These are phyloP conservation scores for Listronotus bonariensis DNA, from an alignment of 1,140 invertebrate genomes.

Conservation along the genomic window DNA sequence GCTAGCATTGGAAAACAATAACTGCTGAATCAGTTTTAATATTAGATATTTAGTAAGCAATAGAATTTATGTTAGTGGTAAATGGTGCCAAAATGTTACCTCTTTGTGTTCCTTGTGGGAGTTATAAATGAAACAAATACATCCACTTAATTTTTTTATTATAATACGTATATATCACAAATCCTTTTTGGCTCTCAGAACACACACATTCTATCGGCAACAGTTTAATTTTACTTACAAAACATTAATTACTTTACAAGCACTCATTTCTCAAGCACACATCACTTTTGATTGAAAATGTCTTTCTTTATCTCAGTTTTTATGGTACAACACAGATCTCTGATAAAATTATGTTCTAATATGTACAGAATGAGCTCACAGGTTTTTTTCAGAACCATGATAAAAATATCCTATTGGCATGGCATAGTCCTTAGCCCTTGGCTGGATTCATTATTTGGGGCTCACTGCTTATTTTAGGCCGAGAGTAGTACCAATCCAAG, in stretches of 20 bases:
- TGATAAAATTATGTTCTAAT: conserved; percentile 47
- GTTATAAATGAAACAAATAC: conserved; percentile 43
- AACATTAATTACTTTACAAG: conserved; percentile 50
- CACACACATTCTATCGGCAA: conserved; percentile 52
- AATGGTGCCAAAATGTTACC: conserved; percentile 1
- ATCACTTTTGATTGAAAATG: conserved; percentile 48
- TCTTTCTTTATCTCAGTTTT: conserved; percentile 36
- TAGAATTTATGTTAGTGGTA: background rate
- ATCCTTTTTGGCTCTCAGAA: conserved; percentile 57
- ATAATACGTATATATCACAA: conserved; percentile 58
- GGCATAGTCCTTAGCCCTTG: conserved; percentile 32
- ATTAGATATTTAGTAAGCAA: background rate
- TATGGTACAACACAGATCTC: conserved; percentile 51
- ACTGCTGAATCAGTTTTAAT: conserved; percentile 1
- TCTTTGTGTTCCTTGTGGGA: conserved; percentile 4
- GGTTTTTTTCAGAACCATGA: conserved; percentile 43
- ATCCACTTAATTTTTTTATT: conserved; percentile 54
- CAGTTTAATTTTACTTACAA: conserved; percentile 50
- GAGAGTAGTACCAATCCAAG: conserved; percentile 36
- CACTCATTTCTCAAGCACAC: conserved; percentile 47
- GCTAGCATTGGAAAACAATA: background rate
- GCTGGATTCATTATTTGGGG: conserved; percentile 30
- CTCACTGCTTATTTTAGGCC: conserved; percentile 39
- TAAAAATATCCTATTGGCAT: conserved; percentile 37
- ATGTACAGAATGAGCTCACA: conserved; percentile 49